Evolutionary conservation across 2,113 vertebrate genomes (phyloP), one percentile per base, ranked within the genome.

Genomic region (Tachuris rubrigastra): DNA sequence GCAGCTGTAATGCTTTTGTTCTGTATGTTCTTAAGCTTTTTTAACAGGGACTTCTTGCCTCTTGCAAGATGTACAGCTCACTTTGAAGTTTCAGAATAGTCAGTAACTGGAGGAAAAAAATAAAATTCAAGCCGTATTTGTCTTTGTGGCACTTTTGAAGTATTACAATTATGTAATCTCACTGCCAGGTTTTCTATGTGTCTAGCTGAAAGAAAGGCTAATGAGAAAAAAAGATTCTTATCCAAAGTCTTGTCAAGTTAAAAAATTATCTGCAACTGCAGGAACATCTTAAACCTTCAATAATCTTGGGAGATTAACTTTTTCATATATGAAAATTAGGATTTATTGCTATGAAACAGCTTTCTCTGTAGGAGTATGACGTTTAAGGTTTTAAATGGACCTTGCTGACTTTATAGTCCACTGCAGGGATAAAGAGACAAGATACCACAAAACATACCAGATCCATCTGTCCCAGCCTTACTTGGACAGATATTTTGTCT

Each of bases 201-300:
- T 78, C 50, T 86, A 53, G 47, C 60, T 95, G 63, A 86, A 84
- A 84, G 80, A 63, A 93, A 89, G 53, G 76, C 79, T 93, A 92
- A 92, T 84, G 79, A 94, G 84, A 87, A 86, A 77, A 77, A 75
- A 89, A 14, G 55, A 74, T 77, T 81, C 69, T 84, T 69, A 63
- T 92, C 80, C 96, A 96, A 96, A 91, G 56, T 68, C 59, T 73
- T 81, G 93, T 95, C 93, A 93, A 92, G 55, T 89, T 69, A 71
- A 92, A 90, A 92, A 92, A 73, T 73, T 28, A 86, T 77, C 83
- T 89, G 68, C 67, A 91, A 91, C 44, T 72, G 84, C 69, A 89
- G 56, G 35, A 94, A 90, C 39, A 81, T 87, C 93, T 92, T 81
- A 90, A 96, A 87, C 39, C 86, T 85, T 86, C n/a, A 56, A 78